These are phyloP conservation scores for Calliphora vomitoria DNA, from an alignment of 2,888 invertebrate species.

Conservation along the genomic window DNA sequence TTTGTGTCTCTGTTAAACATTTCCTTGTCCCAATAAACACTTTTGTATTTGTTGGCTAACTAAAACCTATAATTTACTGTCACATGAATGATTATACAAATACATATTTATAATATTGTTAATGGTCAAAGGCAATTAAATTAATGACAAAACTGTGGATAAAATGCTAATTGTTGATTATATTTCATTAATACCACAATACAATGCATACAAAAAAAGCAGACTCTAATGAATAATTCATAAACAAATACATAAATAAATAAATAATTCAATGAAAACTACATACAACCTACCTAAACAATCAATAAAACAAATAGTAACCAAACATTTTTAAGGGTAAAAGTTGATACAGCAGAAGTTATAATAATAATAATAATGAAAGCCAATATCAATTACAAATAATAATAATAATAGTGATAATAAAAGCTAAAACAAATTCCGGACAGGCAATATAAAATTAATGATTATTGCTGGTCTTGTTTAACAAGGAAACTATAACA, in stretches of 20 bases:
- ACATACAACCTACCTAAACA: background rate
- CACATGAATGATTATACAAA: background rate
- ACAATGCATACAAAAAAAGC: constrained; percentile 4
- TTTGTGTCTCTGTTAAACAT: background rate
- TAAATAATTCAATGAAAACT: constrained; percentile 33
- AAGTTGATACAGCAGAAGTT: constrained; percentile 2
- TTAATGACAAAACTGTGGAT: constrained; percentile 38
- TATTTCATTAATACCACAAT: constrained; percentile 51
- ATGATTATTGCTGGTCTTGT: constrained; percentile 52
- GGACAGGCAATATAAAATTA: constrained; percentile 50
- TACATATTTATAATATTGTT: constrained; percentile 7
- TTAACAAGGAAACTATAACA: background rate
- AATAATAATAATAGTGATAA: constrained; percentile 54
- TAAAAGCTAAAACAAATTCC: constrained; percentile 50
- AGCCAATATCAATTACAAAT: constrained; percentile 65
- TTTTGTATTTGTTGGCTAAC: background rate
- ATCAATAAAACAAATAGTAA: constrained; percentile 45
- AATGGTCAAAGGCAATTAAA: constrained; percentile 48
- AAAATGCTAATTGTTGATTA: constrained; percentile 59
- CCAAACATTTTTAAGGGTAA: constrained; percentile 8
- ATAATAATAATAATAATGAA: constrained; percentile 19
- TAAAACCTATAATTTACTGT: background rate
- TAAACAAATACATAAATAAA: constrained; percentile 24
- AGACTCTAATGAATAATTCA: constrained; percentile 45
- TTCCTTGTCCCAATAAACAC: background rate